phyloP scores from a whole-genome alignment of 53 echinoderm and acorn worm genomes.

The Henricia sp. region DNA sequence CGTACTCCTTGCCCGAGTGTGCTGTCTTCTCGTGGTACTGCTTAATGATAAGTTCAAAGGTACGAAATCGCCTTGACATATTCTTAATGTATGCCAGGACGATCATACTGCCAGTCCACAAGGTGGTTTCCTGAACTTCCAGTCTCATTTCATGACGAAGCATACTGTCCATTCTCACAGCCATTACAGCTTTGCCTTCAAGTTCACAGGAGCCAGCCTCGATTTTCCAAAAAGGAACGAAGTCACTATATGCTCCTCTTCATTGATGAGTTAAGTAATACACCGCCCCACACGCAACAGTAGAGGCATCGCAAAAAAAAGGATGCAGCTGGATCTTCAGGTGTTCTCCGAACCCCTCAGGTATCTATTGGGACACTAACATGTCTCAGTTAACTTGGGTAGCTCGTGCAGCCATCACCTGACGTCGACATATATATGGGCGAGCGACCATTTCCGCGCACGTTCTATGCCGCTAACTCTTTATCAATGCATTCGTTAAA shows the following conservation, averaged over 20 bases:
- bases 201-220: conserved; percentile 30
- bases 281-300: conserved; percentile 19
- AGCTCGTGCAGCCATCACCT: conserved; percentile 46
- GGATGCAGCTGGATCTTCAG: background rate
- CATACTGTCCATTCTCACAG: conserved; percentile 32
- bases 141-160: conserved; percentile 12
- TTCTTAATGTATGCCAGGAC: conserved; percentile 45
- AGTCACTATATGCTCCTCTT: background rate
- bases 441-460: too few relatives aligned
- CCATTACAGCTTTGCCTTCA: conserved; percentile 1
- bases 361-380: conserved; percentile 11
- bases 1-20: conserved; percentile 47
- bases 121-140: background rate
- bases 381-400: background rate
- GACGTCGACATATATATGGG: too few relatives aligned
- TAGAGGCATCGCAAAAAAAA: conserved; percentile 33
- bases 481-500: too few relatives aligned
- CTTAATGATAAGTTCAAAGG: conserved; percentile 19
- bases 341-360: background rate
- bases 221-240: conserved; percentile 20
- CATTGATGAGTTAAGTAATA: background rate
- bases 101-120: conserved; percentile 55
- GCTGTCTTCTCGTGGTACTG: conserved; percentile 14
- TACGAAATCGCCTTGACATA: conserved; percentile 23
- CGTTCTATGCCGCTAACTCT: too few relatives aligned